Evolutionary conservation across 2,113 vertebrate species (phyloP).

Genomic region (Malurus melanocephalus): DNA sequence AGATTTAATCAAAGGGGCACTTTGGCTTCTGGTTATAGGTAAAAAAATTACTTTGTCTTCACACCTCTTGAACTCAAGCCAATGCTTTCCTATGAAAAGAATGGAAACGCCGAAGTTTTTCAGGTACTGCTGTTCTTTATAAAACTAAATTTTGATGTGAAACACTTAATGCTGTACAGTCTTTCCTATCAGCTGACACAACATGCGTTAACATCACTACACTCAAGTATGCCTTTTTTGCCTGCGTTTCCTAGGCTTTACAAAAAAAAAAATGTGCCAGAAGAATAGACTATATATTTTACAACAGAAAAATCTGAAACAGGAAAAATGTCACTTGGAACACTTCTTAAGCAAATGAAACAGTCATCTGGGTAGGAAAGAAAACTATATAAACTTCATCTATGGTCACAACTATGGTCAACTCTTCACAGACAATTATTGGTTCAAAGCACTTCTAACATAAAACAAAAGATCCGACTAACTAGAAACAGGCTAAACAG

Average conservation of each 20-base stretch:
- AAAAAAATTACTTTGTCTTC: background rate
- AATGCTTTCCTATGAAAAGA: background rate
- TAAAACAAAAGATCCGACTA: background rate
- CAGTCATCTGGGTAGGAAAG: background rate
- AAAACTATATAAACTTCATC: background rate
- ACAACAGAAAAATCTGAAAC: background rate
- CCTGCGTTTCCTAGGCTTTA: background rate
- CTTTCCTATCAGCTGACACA: background rate
- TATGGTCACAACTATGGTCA: background rate
- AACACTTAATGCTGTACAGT: background rate
- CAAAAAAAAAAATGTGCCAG: background rate
- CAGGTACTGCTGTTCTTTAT: background rate
- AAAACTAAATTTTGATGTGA: background rate
- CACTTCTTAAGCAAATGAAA: background rate
- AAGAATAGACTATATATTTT: background rate
- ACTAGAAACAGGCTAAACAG: background rate
- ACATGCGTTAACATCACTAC: background rate
- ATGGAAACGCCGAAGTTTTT: background rate
- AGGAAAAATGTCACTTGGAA: background rate
- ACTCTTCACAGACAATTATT: background rate
- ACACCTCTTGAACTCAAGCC: background rate
- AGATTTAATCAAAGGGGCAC: background rate
- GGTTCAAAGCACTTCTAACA: background rate
- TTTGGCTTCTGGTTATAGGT: background rate
- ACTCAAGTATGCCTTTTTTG: background rate